phyloP scores from a whole-genome alignment of 1,140 invertebrate genomes.

The Caenorhabditis tropicalis region DNA sequence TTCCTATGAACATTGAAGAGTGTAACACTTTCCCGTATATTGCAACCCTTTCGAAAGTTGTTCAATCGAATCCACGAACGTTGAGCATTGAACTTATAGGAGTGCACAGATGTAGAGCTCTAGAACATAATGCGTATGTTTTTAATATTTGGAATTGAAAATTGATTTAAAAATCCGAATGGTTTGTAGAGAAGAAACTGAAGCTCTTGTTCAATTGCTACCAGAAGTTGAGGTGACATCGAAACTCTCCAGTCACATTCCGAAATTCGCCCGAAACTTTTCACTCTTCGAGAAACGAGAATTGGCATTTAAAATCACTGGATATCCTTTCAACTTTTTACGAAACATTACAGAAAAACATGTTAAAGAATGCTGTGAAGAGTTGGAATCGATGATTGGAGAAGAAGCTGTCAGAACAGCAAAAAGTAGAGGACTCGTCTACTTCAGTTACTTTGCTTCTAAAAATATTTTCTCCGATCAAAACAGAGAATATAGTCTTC shows the following conservation, averaged over 20 bases:
- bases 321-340: not conserved
- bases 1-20: not conserved
- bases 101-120: not conserved
- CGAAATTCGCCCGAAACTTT: not conserved
- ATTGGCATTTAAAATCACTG: not conserved
- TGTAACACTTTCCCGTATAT: not conserved
- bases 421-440: not conserved
- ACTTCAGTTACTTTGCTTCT: conserved; percentile 1
- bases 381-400: not conserved
- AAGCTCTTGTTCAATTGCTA: not conserved
- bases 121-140: not conserved
- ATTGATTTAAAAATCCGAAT: not conserved
- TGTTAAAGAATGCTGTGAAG: not conserved
- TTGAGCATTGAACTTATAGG: conserved; percentile 20
- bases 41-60: not conserved
- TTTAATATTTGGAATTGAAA: not conserved
- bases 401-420: not conserved
- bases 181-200: not conserved
- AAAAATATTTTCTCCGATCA: not conserved
- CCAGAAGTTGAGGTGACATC: conserved; percentile 10
- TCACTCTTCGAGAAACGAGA: not conserved
- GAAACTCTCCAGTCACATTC: not conserved
- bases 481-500: not conserved
- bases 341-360: not conserved
- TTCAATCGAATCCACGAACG: not conserved